Evolutionary conservation across 2,113 vertebrate species (phyloP), one percentile per base, ranked within the genome.

Genomic region (Rhombomys opimus): DNA sequence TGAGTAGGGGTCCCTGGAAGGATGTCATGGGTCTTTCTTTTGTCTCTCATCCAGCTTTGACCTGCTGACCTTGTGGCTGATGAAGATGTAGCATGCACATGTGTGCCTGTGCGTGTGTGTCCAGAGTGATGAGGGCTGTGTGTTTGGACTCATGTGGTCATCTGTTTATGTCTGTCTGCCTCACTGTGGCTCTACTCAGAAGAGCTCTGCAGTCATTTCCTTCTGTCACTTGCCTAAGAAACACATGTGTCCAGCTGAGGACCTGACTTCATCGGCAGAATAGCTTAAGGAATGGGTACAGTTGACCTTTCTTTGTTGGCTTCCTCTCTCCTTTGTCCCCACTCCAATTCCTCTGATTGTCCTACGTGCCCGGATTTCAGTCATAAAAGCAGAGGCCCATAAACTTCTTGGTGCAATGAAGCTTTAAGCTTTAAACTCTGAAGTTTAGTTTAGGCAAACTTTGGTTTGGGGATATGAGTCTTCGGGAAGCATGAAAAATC

Each of bases 401-500:
- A 84, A 95, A 92, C 68, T 67, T 6, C 50, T 84, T 67, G 84
- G 32, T 18, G 59, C 84, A 35, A 52, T 2, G 2, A 81, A 41
- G 77, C 90, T 96, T 97, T 93, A 87, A 97, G 94, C 92, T 91
- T 27, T 93, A 87, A 97, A 93, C 92, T 91, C 10, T 97, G 96
- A 54, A 65, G 59, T 82, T 65, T 46, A 22, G 68, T 78, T 86
- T 54, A 76, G 77, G 90, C 82, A 57, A 63, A 52, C 50, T 91
- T 27, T 0, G 11, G 87, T 7, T 73, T 10, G 35, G 50, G 63
- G 38, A 63, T 8, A 0, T 8, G 41, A 86, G 61, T 20, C 32
- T 50, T 50, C 77, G 50, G 90, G 87, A 89, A 85, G 35, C 65
- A 22, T 41, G 27, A 41, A 94, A 87, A 70, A 15, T 3, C 22